Evolutionary conservation across 2,797 vertebrate species (phyloP).

Genomic region (Ceryle rudis): DNA sequence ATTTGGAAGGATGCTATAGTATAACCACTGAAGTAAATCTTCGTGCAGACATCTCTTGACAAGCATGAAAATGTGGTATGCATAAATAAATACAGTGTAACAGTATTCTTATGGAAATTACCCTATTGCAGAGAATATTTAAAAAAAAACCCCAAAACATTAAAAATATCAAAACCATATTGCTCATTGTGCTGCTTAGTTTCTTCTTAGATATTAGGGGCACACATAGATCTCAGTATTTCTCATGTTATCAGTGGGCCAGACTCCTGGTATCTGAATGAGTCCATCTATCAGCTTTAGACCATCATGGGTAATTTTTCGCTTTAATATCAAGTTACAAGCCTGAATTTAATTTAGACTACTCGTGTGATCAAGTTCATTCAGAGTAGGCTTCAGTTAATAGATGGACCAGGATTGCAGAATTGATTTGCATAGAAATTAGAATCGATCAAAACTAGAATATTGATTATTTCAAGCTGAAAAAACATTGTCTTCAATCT

Average conservation of each 20-base stretch:
- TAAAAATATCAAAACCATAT: neutral
- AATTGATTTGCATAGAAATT: conserved; percentile 43
- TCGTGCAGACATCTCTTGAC: neutral
- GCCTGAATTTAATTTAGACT: neutral
- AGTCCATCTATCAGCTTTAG: neutral
- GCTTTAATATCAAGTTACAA: neutral
- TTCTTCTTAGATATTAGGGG: neutral
- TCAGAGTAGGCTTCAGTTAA: neutral
- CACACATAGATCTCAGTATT: neutral
- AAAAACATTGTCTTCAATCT: neutral
- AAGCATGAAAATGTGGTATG: neutral
- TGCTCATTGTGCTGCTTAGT: neutral
- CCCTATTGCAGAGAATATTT: neutral
- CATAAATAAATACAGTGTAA: neutral
- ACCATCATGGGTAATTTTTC: neutral
- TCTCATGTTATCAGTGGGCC: neutral
- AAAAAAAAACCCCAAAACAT: neutral
- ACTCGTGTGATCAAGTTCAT: neutral
- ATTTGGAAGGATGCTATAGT: neutral
- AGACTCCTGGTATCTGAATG: neutral
- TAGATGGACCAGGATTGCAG: neutral
- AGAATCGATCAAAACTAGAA: conserved; percentile 20
- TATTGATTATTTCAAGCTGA: conserved; percentile 43
- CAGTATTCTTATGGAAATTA: neutral
- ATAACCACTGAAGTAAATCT: conserved; percentile 3